A percentile compares a stretch with the other conserved stretches of the same genome.
Conservation (phyloP, 2,888 invertebrate genomes). For the Spisula subtruncata region DNA sequence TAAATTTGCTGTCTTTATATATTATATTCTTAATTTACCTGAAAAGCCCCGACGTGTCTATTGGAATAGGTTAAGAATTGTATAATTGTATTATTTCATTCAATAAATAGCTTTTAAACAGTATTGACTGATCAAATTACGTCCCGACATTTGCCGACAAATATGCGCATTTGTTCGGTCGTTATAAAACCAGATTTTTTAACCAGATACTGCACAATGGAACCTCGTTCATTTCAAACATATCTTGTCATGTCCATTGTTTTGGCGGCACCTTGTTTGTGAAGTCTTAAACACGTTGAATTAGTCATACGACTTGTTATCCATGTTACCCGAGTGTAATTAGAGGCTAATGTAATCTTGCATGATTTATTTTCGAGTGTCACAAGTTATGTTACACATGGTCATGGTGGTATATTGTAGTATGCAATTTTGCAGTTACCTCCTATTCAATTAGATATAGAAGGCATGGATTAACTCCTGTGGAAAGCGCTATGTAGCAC, state of each 20-base stretch:
- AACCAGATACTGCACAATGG: background rate
- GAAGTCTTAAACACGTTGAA: slow-evolving; percentile 24
- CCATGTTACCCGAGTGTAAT: slow-evolving; percentile 20
- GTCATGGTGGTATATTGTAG: background rate
- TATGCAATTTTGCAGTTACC: too few species aligned
- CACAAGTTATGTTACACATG: background rate
- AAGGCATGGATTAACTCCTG: too few species aligned
- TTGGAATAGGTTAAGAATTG: background rate
- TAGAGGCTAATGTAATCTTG: slow-evolving; percentile 23
- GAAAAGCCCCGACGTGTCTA: background rate
- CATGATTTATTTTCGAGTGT: slow-evolving; percentile 22
- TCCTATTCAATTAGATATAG: too few species aligned
- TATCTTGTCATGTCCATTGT: slow-evolving; percentile 45
- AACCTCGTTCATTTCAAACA: slow-evolving; percentile 4
- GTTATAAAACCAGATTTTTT: slow-evolving; percentile 17
- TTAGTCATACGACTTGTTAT: slow-evolving; percentile 33
- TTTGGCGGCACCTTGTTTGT: slow-evolving; percentile 34
- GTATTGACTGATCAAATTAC: slow-evolving; percentile 11
- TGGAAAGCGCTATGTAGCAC: too few species aligned
- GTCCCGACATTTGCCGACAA: background rate
- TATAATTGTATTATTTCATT: slow-evolving; percentile 1
- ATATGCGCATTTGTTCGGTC: slow-evolving; percentile 12
- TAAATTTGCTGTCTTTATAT: slow-evolving; percentile 26
- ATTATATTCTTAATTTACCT: background rate
- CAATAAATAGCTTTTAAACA: slow-evolving; percentile 12